These are phyloP conservation scores for Protodeltote pygarga DNA, from an alignment of 2,888 invertebrate genomes.

Conservation along the genomic window DNA sequence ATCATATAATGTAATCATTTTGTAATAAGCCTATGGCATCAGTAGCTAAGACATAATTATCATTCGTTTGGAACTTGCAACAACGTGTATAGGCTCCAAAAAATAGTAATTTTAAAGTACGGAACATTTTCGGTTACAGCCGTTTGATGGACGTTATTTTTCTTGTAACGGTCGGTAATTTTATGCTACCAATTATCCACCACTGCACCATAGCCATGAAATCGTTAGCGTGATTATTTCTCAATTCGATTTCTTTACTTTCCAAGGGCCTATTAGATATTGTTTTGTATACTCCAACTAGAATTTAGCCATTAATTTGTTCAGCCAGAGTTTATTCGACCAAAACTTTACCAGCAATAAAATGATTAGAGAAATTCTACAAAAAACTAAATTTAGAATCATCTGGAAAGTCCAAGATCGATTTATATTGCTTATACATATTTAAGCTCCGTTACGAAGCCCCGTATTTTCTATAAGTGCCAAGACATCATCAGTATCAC, in stretches of 20 bases:
- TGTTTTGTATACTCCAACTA: too few species aligned
- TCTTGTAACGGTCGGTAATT: constrained; percentile 39
- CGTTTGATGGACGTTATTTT: constrained; percentile 28
- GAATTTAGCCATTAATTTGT: too few species aligned
- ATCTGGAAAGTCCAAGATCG: too few species aligned
- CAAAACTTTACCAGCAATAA: too few species aligned
- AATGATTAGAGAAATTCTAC: too few species aligned
- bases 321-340: too few species aligned
- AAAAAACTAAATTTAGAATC: too few species aligned
- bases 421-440: too few species aligned
- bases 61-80: constrained; percentile 3
- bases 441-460: not conserved
- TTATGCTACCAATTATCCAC: constrained; percentile 31
- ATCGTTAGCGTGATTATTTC: constrained; percentile 24
- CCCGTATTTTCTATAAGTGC: constrained; percentile 12
- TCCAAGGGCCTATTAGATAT: constrained; percentile 22
- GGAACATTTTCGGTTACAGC: constrained; percentile 2
- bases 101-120: not conserved
- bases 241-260: constrained; percentile 45
- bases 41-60: constrained; percentile 3
- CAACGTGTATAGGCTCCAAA: not conserved
- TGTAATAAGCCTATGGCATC: constrained; percentile 16
- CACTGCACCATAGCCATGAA: constrained; percentile 30
- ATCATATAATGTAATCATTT: constrained; percentile 21
- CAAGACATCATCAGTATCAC: constrained; percentile 3